Conservation (phyloP, 2,797 vertebrate species). For the Sylvia borin region DNA sequence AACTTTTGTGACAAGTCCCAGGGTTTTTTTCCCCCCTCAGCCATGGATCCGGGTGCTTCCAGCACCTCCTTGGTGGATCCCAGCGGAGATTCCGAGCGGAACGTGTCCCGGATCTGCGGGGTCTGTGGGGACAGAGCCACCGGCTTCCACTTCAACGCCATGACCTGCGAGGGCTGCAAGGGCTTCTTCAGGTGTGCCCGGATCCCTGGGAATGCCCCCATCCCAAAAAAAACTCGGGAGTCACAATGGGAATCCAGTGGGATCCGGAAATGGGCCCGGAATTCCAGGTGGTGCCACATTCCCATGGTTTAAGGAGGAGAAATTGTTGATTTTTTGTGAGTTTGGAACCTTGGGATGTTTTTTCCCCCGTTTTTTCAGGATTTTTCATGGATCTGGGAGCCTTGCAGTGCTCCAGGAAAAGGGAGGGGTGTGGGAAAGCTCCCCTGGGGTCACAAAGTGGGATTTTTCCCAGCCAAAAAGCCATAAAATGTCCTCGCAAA, state of each 20-base stretch:
- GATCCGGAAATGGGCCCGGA: accelerated
- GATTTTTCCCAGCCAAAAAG: not conserved
- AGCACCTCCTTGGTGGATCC: constrained; percentile 84
- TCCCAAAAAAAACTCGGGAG: not conserved
- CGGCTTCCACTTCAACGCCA: constrained; percentile 97
- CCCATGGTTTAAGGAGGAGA: accelerated
- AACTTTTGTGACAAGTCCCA: accelerated
- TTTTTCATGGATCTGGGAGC: not conserved
- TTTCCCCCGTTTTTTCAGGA: accelerated
- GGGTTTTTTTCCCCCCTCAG: not conserved
- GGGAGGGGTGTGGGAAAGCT: not conserved
- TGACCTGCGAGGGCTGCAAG: constrained; percentile 99
- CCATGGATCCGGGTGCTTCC: constrained; percentile 84
- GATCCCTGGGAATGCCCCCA: accelerated
- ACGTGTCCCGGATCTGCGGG: constrained; percentile 90
- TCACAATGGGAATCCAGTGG: accelerated
- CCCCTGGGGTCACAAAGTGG: not conserved
- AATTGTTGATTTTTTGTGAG: accelerated
- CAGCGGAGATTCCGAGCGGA: constrained; percentile 83
- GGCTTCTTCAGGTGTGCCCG: constrained; percentile 91
- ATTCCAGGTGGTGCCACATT: accelerated
- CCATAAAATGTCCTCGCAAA: not conserved
- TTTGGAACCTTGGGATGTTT: not conserved
- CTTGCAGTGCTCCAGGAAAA: not conserved
- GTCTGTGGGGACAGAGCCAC: constrained; percentile 96